Percentiles rank a stretch among this genome's conserved stretches.
Evolutionary conservation across 2,797 vertebrate genomes (phyloP).

Genomic region (Acrocephalus scirpaceus): DNA sequence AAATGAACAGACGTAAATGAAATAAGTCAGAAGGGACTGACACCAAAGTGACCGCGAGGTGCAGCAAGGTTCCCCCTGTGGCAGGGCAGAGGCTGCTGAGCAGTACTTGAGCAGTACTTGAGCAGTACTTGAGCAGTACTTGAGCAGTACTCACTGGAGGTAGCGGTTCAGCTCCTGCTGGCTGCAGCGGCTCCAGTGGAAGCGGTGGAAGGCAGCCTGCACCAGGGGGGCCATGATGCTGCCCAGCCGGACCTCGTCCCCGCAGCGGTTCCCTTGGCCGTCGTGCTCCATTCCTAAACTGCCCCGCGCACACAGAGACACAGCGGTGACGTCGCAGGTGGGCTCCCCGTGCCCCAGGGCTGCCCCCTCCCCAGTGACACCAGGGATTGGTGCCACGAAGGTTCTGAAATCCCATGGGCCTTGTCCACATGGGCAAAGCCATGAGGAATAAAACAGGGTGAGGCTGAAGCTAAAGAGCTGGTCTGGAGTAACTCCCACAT

Average conservation of each 20-base stretch:
- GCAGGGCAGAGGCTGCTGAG: not conserved
- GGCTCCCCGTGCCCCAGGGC: not conserved
- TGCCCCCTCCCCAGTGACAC: not conserved
- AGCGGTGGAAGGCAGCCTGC: conserved; percentile 96
- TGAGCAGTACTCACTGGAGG: conserved; percentile 86
- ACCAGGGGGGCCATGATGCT: conserved; percentile 99
- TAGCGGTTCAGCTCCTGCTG: conserved; percentile 95
- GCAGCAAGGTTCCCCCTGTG: not conserved
- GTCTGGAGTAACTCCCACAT: not conserved
- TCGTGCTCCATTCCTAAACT: conserved; percentile 99
- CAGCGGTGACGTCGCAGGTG: not conserved
- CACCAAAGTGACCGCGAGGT: rapidly evolving
- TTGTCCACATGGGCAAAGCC: not conserved
- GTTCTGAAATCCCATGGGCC: not conserved
- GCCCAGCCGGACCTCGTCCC: conserved; percentile 95
- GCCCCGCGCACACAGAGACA: conserved; percentile 1
- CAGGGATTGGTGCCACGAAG: not conserved
- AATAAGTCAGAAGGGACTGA: not conserved
- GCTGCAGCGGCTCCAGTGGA: conserved; percentile 98
- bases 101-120: too few relatives aligned
- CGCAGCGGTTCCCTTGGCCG: conserved; percentile 95
- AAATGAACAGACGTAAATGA: rapidly evolving
- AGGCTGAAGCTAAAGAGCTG: not conserved
- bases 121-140: not conserved
- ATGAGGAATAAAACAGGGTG: not conserved